A percentile compares a stretch with the other conserved stretches of the same genome.
Conservation (phyloP, 2,113 vertebrate species). For the Alethe diademata region DNA sequence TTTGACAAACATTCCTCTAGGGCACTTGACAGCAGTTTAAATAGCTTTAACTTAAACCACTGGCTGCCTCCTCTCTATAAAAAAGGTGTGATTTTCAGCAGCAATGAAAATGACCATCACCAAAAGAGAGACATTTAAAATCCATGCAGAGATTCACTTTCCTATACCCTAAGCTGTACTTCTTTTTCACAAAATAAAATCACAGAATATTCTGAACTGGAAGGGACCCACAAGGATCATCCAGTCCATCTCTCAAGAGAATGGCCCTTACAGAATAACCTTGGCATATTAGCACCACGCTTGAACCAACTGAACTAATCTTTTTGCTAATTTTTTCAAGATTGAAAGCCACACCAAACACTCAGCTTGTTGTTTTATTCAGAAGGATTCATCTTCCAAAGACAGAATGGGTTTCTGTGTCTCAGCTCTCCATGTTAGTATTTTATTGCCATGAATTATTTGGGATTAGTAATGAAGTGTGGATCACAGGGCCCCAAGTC, state of each 20-base stretch:
- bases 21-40: not conserved
- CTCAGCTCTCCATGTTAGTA: not conserved
- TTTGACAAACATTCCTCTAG: not conserved
- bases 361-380: not conserved
- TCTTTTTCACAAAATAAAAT: not conserved
- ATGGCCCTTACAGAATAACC: not conserved
- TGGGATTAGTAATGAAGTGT: not conserved
- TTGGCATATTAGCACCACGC: not conserved
- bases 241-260: not conserved
- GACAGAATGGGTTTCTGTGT: not conserved
- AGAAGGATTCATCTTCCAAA: not conserved
- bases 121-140: not conserved
- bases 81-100: slow-evolving; percentile 11
- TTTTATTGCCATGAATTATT: slow-evolving; percentile 13
- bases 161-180: not conserved
- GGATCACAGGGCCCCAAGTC: not conserved
- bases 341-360: not conserved
- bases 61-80: not conserved
- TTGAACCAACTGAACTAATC: not conserved
- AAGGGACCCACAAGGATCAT: not conserved
- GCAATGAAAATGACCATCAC: slow-evolving; percentile 18
- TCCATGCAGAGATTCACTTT: not conserved
- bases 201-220: not conserved
- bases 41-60: not conserved
- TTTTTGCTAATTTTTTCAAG: not conserved